Base-by-base conservation (phyloP, 1,140 invertebrate genomes). In the Tenebrio molitor region DNA sequence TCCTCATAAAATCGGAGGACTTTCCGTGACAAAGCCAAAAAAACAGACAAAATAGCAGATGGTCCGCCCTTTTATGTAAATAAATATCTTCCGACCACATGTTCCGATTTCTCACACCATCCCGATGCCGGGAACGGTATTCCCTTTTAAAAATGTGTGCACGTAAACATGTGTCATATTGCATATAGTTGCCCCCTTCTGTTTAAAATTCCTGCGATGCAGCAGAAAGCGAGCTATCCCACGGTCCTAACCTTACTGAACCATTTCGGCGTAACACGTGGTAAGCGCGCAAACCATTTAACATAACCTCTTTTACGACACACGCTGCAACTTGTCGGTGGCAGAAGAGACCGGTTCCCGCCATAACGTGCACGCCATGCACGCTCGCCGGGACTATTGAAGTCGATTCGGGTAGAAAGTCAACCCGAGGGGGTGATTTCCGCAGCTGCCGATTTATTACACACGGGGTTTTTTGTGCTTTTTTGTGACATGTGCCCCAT, bases 211-310 rank as follows among this genome's bases (percentile, higher is more conserved):
- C 66, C 41, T 64, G 33, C 62, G 21, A 34, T 36, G 23, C 23
- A 64, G 33, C 15, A 44, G 29, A 50, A 46, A 34, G 66, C 16
- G 66, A 69, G 42, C 44, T 17, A 17, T 69, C 42, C 66, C 66
- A 53, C 66, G 62, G 21, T 64, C 33, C 33, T 66, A 66, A 66
- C 64, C 64, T 44, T 66, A 14, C 64, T 66, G 62, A 64, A 64
- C 33, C 23, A 64, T 33, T 64, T 64, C 23, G 17, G 33, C 23
- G 21, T 16, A 64, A 64, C 62, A 64, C 62, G 62, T 64, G 62
- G 62, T 64, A 33, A 36, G 33, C 62, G 62, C 16, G 21, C 62
- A 17, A 21, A 16, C 23, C 62, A 64, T 50, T 16, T 19, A 34
- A 25, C 16, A n/a, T 64, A 64, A 64, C 62, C 62, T 64, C 44